Percentiles rank a stretch among this genome's conserved stretches.
phyloP scores from a whole-genome alignment of 37 sponge, comb jelly and placozoan genomes.

The Haliclona indistincta region DNA sequence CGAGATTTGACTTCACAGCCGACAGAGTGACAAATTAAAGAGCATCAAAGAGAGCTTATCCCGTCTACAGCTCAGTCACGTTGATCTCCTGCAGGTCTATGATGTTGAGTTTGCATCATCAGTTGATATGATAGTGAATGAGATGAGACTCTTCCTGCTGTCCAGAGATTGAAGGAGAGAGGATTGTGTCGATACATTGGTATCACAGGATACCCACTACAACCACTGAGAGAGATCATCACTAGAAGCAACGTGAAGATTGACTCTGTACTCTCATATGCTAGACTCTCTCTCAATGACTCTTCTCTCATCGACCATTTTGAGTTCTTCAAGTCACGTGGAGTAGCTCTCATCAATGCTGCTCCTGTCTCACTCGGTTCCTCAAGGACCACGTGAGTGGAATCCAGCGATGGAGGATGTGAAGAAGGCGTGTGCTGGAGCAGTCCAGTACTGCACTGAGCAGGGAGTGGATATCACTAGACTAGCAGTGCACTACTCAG shows the following conservation, averaged over 20 bases:
- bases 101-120: conserved; percentile 95
- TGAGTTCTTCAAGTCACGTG: conserved; percentile 61
- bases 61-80: conserved; percentile 64
- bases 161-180: conserved; percentile 70
- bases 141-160: conserved; percentile 88
- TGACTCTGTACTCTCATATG: conserved; percentile 83
- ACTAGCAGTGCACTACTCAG: conserved; percentile 63
- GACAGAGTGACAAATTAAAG: conserved; percentile 40
- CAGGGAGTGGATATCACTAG: conserved; percentile 74
- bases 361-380: conserved; percentile 89
- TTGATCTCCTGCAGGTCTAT: conserved; percentile 87
- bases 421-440: conserved; percentile 61
- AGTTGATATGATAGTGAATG: conserved; percentile 69
- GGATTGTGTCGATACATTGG: conserved; percentile 90
- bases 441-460: conserved; percentile 64
- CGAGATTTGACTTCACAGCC: conserved; percentile 87
- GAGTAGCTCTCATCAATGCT: conserved; percentile 87
- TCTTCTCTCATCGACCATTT: conserved; percentile 63
- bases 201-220: conserved; percentile 88
- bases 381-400: conserved; percentile 64
- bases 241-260: conserved; percentile 60
- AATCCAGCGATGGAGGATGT: conserved; percentile 81
- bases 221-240: conserved; percentile 43
- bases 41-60: conserved; percentile 73
- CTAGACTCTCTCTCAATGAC: conserved; percentile 81